Evolutionary conservation across 2,888 invertebrate genomes (phyloP).

Genomic region (Melipona bicolor): DNA sequence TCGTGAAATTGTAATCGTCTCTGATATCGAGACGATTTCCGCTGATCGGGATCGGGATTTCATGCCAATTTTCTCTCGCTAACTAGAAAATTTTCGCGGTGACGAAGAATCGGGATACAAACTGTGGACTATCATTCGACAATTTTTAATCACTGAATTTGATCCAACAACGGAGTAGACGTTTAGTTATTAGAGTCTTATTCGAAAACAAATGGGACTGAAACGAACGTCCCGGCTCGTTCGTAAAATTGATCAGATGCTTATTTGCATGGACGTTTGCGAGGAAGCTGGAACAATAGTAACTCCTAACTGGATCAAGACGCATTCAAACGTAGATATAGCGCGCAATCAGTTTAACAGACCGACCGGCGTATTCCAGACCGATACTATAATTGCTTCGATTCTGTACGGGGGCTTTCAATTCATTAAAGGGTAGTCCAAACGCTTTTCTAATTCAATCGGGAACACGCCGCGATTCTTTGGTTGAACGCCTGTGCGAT

Average conservation of each 20-base stretch:
- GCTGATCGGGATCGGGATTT: background rate
- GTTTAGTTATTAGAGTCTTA: background rate
- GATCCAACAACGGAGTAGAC: background rate
- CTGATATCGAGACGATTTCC: background rate
- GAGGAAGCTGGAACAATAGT: background rate
- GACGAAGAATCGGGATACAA: too few species aligned
- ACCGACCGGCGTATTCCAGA: background rate
- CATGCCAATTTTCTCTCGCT: background rate
- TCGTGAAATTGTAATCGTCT: background rate
- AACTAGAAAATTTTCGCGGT: too few species aligned
- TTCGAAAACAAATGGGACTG: background rate
- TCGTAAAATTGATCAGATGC: background rate
- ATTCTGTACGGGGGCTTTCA: background rate
- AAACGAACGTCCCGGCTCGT: too few species aligned
- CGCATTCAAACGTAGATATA: slow-evolving; percentile 4
- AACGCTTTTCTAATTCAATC: background rate
- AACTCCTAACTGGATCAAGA: slow-evolving; percentile 1
- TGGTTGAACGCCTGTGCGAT: background rate
- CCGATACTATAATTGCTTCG: slow-evolving; percentile 17
- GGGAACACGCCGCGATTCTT: background rate
- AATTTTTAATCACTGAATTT: too few species aligned
- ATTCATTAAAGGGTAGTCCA: background rate
- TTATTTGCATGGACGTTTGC: background rate
- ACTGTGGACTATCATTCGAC: too few species aligned
- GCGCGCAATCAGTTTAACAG: slow-evolving; percentile 14